Evolutionary conservation across 1,140 invertebrate species (phyloP).

Genomic region (Elymnias hypermnestra): DNA sequence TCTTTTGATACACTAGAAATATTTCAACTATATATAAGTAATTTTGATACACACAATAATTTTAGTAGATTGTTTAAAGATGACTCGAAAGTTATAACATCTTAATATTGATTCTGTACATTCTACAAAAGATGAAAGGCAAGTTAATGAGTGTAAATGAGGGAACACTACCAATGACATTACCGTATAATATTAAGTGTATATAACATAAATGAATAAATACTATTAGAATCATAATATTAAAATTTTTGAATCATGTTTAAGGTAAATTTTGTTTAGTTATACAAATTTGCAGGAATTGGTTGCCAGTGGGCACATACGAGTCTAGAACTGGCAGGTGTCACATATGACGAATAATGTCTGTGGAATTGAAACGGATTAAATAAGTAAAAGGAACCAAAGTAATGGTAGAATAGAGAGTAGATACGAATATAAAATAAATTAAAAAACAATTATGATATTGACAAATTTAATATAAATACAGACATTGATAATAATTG

Average conservation of each 20-base stretch:
- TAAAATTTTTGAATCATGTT: slow-evolving; percentile 22
- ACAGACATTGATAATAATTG: slow-evolving; percentile 1
- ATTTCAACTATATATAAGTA: slow-evolving; percentile 20
- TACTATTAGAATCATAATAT: slow-evolving; percentile 41
- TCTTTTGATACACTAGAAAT: slow-evolving; percentile 24
- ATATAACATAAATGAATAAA: slow-evolving; percentile 52
- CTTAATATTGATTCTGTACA: slow-evolving; percentile 11
- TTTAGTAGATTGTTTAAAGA: slow-evolving; percentile 17
- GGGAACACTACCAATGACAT: slow-evolving; percentile 59
- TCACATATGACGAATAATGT: neutral
- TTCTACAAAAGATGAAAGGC: too few relatives aligned
- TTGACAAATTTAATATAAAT: slow-evolving; percentile 14
- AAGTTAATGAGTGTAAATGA: too few relatives aligned
- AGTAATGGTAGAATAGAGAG: slow-evolving; percentile 42
- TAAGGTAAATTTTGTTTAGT: slow-evolving; percentile 12
- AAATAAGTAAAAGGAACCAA: slow-evolving; percentile 58
- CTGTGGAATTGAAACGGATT: slow-evolving; percentile 54
- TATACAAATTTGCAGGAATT: slow-evolving; percentile 23
- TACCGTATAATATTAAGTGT: slow-evolving; percentile 56
- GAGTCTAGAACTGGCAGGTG: neutral
- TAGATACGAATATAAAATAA: slow-evolving; percentile 30
- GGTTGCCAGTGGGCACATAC: slow-evolving; percentile 9
- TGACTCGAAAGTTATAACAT: slow-evolving; percentile 2
- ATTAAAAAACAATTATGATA: slow-evolving; percentile 23
- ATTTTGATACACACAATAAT: slow-evolving; percentile 23